These are phyloP conservation scores for cattle (Bos taurus) DNA, from an alignment of 2,113 vertebrate genomes.

Conservation along the genomic window DNA sequence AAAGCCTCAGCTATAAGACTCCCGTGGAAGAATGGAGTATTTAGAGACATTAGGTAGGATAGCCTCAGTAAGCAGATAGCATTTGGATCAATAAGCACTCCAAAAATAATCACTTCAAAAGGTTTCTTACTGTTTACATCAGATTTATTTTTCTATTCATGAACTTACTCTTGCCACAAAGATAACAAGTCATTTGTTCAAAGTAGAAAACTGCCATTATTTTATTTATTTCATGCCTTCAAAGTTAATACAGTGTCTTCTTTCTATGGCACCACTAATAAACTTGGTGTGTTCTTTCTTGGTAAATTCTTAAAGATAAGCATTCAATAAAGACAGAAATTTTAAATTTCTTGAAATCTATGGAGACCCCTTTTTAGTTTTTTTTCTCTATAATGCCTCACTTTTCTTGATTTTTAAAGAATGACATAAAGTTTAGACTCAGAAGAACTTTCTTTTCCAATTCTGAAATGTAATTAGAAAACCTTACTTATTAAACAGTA, in stretches of 20 bases:
- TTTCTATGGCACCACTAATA: neutral
- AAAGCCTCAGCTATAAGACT: neutral
- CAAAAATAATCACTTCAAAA: neutral
- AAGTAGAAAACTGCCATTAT: neutral
- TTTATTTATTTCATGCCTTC: neutral
- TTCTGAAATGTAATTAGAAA: neutral
- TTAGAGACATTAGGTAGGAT: neutral
- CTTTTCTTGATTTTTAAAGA: neutral
- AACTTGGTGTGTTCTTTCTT: neutral
- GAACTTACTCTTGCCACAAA: neutral
- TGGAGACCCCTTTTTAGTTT: neutral
- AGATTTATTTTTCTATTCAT: neutral
- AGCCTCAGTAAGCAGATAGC: neutral
- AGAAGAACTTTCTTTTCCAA: neutral
- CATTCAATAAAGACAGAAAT: neutral
- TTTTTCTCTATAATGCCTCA: neutral
- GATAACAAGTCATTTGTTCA: neutral
- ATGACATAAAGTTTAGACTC: neutral
- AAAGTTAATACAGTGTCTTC: neutral
- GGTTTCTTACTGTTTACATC: neutral
- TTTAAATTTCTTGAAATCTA: neutral
- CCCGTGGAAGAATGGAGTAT: rapidly evolving
- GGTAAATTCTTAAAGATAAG: neutral
- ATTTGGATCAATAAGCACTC: neutral
- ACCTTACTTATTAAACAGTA: neutral